phyloP scores from a whole-genome alignment of 1,140 invertebrate species.

The Chelonus insularis region DNA sequence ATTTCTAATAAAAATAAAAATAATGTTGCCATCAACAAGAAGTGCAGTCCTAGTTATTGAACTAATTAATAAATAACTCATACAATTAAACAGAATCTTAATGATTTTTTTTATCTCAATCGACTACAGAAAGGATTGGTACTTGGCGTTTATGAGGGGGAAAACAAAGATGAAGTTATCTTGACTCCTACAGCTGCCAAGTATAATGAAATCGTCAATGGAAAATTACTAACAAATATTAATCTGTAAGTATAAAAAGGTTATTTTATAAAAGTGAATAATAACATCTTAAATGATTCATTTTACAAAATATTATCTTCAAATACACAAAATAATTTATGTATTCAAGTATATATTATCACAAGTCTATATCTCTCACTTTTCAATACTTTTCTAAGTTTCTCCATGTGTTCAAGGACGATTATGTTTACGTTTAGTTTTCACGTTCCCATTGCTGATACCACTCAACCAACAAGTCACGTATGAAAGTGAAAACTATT shows the following conservation, averaged over 20 bases:
- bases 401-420: too few species aligned
- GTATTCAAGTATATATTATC: too few species aligned
- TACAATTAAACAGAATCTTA: neutral
- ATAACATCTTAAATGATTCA: neutral
- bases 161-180: constrained; percentile 52
- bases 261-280: neutral
- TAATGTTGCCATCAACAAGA: too few species aligned
- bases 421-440: too few species aligned
- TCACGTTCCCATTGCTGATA: too few species aligned
- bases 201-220: constrained; percentile 58
- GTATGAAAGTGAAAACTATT: too few species aligned
- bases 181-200: constrained; percentile 60
- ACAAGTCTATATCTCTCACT: too few species aligned
- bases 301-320: neutral
- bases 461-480: too few species aligned
- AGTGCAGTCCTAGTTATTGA: too few species aligned
- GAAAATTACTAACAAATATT: constrained; percentile 59
- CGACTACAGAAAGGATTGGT: constrained; percentile 60
- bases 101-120: neutral
- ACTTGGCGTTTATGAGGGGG: constrained; percentile 62
- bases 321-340: neutral
- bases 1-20: too few species aligned
- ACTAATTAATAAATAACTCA: neutral
- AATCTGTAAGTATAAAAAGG: constrained; percentile 59
- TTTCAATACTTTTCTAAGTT: too few species aligned